These are phyloP conservation scores for Porites cylindrica DNA, from an alignment of 92 coral and sea anemone genomes.

Conservation along the genomic window DNA sequence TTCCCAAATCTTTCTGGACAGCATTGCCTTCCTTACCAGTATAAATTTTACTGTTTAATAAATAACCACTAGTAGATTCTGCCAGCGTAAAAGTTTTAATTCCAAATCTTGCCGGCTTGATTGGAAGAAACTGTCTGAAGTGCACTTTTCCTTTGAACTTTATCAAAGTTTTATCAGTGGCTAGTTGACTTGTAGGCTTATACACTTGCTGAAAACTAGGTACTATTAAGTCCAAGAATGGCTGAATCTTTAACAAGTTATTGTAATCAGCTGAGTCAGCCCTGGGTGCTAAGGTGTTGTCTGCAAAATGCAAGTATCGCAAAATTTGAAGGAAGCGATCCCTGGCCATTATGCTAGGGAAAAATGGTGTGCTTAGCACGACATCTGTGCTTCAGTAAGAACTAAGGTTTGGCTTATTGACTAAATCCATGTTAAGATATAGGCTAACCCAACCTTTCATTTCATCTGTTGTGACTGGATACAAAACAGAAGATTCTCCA, in stretches of 20 bases:
- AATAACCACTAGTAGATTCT: slow-evolving; percentile 6
- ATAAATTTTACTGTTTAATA: background rate
- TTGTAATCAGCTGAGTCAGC: slow-evolving; percentile 27
- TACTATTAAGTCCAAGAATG: slow-evolving; percentile 31
- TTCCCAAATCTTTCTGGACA: slow-evolving; percentile 10
- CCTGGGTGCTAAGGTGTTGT: slow-evolving; percentile 7
- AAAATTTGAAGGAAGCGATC: slow-evolving; percentile 29
- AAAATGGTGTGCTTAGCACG: slow-evolving; percentile 27
- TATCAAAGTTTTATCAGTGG: background rate
- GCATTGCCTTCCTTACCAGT: background rate
- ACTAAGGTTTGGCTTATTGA: slow-evolving; percentile 22
- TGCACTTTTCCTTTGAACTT: background rate
- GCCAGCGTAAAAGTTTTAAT: slow-evolving; percentile 20
- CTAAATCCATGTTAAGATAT: slow-evolving; percentile 28
- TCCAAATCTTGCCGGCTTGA: slow-evolving; percentile 16
- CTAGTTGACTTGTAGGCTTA: background rate
- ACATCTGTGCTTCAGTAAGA: slow-evolving; percentile 49
- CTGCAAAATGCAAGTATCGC: slow-evolving; percentile 26
- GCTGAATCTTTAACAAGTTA: slow-evolving; percentile 31
- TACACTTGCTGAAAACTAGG: background rate
- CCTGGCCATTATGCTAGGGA: slow-evolving; percentile 24
- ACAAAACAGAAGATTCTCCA: slow-evolving; percentile 29
- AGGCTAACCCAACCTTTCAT: slow-evolving; percentile 38
- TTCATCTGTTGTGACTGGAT: slow-evolving; percentile 33
- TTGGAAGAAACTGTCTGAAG: background rate